Conservation (phyloP, 2,113 vertebrate species). For the Falco punctatus region DNA sequence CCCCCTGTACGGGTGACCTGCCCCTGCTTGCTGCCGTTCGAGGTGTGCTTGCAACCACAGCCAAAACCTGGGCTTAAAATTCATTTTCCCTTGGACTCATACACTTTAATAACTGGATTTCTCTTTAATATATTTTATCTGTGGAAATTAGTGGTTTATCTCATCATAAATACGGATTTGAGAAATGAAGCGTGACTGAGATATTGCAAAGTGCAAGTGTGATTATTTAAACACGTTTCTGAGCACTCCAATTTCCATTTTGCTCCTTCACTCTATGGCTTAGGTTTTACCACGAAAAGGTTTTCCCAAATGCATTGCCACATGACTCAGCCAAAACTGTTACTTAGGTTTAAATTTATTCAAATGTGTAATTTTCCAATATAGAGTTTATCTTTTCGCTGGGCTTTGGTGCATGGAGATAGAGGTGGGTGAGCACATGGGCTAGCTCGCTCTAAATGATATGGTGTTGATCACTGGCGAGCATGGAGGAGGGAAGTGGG, state of each 20-base stretch:
- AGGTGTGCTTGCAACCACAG: neutral
- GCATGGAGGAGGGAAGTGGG: fast-evolving
- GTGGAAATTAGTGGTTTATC: neutral
- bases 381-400: neutral
- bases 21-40: neutral
- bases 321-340: neutral
- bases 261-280: neutral
- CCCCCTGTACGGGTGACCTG: neutral
- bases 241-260: neutral
- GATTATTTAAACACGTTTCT: neutral
- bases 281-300: neutral
- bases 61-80: neutral
- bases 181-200: neutral
- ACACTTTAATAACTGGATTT: neutral
- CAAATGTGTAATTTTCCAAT: neutral
- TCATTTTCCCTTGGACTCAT: neutral
- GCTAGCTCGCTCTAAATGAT: fast-evolving
- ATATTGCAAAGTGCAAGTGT: neutral
- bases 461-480: fast-evolving
- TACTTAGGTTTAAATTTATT: neutral
- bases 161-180: neutral
- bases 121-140: neutral
- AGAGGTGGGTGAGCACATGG: neutral
- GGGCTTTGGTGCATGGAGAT: neutral
- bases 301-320: neutral